phyloP scores from a whole-genome alignment of 2,797 vertebrate species.

The Coracias cyanogaster region DNA sequence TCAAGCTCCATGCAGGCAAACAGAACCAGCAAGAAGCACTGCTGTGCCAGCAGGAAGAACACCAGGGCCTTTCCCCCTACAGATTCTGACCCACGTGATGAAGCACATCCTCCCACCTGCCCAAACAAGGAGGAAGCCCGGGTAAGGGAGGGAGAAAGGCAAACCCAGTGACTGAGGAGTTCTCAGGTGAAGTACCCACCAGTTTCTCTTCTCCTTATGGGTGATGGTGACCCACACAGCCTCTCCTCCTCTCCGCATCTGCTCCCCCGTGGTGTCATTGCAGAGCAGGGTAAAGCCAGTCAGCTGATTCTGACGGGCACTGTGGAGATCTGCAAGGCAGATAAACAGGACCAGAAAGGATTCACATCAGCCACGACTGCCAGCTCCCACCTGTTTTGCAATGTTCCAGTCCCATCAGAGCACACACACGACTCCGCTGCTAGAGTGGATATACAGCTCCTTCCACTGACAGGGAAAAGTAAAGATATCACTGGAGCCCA shows the following conservation, averaged over 20 bases:
- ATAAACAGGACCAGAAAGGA: background rate
- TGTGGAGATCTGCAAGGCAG: slow-evolving; percentile 80
- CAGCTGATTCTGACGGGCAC: slow-evolving; percentile 79
- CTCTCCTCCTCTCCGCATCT: slow-evolving; percentile 84
- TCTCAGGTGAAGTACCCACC: slow-evolving; percentile 77
- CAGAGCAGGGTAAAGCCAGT: slow-evolving; percentile 87
- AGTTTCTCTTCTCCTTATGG: slow-evolving; percentile 85
- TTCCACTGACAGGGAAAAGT: background rate
- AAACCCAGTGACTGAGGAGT: background rate
- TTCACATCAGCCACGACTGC: background rate
- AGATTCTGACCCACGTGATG: background rate
- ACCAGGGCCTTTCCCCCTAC: background rate
- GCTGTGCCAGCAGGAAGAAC: background rate
- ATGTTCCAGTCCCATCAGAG: background rate
- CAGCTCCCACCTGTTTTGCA: background rate
- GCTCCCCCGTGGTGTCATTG: slow-evolving; percentile 81
- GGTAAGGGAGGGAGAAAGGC: background rate
- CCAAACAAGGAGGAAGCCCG: background rate
- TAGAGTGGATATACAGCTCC: background rate
- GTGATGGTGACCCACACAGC: slow-evolving; percentile 82
- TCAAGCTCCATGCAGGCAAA: background rate
- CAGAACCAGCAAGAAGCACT: background rate
- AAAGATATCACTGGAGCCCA: rapidly evolving
- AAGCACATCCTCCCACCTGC: background rate
- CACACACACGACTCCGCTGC: background rate